These are phyloP conservation scores for Platysteira castanea DNA, from an alignment of 2,113 vertebrate genomes.

Conservation along the genomic window DNA sequence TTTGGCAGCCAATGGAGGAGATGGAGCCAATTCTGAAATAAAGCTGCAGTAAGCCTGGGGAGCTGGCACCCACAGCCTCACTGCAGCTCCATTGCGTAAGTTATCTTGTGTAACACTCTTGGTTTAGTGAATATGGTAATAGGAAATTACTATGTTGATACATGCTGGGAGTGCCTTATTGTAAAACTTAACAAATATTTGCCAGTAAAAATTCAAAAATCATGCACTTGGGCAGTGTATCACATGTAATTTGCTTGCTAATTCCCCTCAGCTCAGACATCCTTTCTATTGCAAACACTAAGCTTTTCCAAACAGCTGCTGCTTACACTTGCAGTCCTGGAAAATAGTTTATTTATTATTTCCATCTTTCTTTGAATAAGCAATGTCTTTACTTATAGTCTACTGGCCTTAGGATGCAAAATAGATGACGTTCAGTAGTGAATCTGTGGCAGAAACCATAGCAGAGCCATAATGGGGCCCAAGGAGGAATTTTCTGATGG, in stretches of 20 bases:
- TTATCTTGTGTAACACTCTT: neutral
- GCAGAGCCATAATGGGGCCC: neutral
- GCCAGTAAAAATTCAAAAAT: fast-evolving
- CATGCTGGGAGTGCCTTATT: neutral
- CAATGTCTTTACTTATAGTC: neutral
- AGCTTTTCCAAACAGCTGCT: neutral
- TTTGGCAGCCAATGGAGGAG: neutral
- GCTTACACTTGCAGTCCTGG: neutral
- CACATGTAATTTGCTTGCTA: neutral
- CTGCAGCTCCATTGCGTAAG: neutral
- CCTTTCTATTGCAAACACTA: neutral
- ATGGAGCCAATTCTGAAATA: neutral
- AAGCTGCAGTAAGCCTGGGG: neutral
- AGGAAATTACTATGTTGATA: neutral
- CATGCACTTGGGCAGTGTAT: neutral
- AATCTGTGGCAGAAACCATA: neutral
- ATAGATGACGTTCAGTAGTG: neutral
- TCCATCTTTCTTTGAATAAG: neutral
- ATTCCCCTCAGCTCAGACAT: neutral
- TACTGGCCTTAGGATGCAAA: neutral
- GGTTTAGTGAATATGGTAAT: neutral
- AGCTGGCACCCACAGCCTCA: neutral
- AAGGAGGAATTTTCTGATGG: neutral
- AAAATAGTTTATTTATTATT: neutral
- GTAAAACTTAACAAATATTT: neutral